Percentiles rank a stretch among this genome's conserved stretches.
Evolutionary conservation across 2,888 invertebrate species (phyloP).

Genomic region (Eupeodes latifasciatus): DNA sequence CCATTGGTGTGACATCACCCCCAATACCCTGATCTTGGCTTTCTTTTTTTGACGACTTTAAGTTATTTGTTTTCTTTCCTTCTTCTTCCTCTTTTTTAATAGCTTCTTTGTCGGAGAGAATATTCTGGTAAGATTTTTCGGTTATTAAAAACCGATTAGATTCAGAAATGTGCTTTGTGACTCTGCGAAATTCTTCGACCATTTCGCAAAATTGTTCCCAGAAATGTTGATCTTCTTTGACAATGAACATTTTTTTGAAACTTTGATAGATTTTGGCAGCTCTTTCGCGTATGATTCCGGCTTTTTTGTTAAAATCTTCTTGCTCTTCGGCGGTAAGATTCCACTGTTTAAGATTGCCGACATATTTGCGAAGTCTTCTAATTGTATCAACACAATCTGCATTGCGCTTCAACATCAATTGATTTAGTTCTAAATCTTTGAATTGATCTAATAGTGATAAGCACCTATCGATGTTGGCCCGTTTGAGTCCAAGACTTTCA

Average conservation of each 20-base stretch:
- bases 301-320: constrained; percentile 87
- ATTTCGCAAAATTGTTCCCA: constrained; percentile 90
- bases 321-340: constrained; percentile 87
- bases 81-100: constrained; percentile 37
- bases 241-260: constrained; percentile 86
- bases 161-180: constrained; percentile 86
- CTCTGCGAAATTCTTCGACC: constrained; percentile 88
- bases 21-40: constrained; percentile 62
- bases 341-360: constrained; percentile 92
- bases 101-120: constrained; percentile 77
- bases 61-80: constrained; percentile 3
- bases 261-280: constrained; percentile 86
- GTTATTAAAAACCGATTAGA: constrained; percentile 80
- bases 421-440: constrained; percentile 85
- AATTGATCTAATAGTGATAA: constrained; percentile 88
- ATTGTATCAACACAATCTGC: constrained; percentile 91
- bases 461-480: constrained; percentile 90
- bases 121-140: constrained; percentile 79
- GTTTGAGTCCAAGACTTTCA: constrained; percentile 82
- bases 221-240: constrained; percentile 88
- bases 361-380: constrained; percentile 90
- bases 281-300: constrained; percentile 88
- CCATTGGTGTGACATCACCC: constrained; percentile 48
- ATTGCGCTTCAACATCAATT: constrained; percentile 92
- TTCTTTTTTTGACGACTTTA: constrained; percentile 9